phyloP scores from a whole-genome alignment of 2,888 invertebrate genomes.

The Empis livida region DNA sequence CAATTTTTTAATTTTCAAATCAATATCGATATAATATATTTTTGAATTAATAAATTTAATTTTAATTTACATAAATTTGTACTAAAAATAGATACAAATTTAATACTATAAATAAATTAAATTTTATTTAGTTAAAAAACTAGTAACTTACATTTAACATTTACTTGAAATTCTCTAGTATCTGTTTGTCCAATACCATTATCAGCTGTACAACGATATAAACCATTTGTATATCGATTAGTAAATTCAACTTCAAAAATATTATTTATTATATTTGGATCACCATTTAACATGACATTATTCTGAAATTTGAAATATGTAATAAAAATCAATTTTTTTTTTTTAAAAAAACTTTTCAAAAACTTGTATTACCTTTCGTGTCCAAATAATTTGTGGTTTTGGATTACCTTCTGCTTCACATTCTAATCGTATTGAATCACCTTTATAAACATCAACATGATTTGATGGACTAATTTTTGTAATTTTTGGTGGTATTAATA shows the following conservation, averaged over 20 bases:
- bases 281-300: conserved; percentile 41
- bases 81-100: too few relatives aligned
- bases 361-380: conserved; percentile 33
- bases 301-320: conserved; percentile 24
- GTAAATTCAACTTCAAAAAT: conserved; percentile 42
- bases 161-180: conserved; percentile 35
- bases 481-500: conserved; percentile 43
- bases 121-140: too few relatives aligned
- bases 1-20: too few relatives aligned
- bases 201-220: conserved; percentile 43
- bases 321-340: neutral
- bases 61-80: too few relatives aligned
- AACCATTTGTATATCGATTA: conserved; percentile 41
- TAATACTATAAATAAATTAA: too few relatives aligned
- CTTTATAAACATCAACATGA: conserved; percentile 41
- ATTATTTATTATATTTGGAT: conserved; percentile 39
- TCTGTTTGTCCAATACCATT: conserved; percentile 41
- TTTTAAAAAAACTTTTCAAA: neutral
- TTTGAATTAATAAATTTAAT: too few relatives aligned
- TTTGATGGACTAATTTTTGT: conserved; percentile 39
- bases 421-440: conserved; percentile 38
- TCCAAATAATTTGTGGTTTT: conserved; percentile 40
- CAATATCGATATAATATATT: too few relatives aligned
- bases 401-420: conserved; percentile 43
- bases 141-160: conserved; percentile 40